A percentile compares a stretch with the other conserved stretches of the same genome.
Evolutionary conservation across 2,888 invertebrate genomes (phyloP).

Genomic region (Odontothrips loti): DNA sequence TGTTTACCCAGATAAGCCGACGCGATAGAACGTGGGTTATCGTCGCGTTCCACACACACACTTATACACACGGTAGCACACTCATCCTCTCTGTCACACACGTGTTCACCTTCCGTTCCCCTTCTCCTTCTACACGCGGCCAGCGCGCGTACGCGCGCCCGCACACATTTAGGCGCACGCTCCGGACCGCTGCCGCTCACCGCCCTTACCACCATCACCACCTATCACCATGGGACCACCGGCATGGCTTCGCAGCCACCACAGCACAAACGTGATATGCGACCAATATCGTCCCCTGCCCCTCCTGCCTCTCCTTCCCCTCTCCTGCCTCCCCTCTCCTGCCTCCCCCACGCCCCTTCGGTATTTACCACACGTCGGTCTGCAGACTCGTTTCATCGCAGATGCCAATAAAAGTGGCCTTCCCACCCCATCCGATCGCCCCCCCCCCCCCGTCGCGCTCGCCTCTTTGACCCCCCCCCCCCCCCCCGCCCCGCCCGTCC

Average conservation of each 20-base stretch:
- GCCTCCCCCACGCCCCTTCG: neutral
- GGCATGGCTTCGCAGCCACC: too few relatives aligned
- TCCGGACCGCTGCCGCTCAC: too few relatives aligned
- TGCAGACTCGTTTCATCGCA: neutral
- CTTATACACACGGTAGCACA: neutral
- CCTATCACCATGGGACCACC: too few relatives aligned
- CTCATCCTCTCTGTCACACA: neutral
- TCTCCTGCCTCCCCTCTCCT: neutral
- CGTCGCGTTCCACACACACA: neutral
- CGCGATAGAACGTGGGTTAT: constrained; percentile 21
- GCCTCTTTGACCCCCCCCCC: neutral
- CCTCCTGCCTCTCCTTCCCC: too few relatives aligned
- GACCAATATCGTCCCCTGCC: neutral
- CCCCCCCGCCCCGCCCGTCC: neutral
- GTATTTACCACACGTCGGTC: constrained; percentile 5
- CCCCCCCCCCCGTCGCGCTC: neutral
- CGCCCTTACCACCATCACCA: too few relatives aligned
- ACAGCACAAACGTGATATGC: too few relatives aligned
- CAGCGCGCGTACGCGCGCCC: too few relatives aligned
- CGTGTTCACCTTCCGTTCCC: neutral
- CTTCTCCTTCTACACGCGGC: neutral
- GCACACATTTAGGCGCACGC: too few relatives aligned
- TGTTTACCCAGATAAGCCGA: neutral
- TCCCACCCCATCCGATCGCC: neutral
- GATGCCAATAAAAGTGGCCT: constrained; percentile 1